Percentiles rank a stretch among this genome's conserved stretches.
Conservation (phyloP, 1,140 invertebrate species). For the Procambarus clarkii region DNA sequence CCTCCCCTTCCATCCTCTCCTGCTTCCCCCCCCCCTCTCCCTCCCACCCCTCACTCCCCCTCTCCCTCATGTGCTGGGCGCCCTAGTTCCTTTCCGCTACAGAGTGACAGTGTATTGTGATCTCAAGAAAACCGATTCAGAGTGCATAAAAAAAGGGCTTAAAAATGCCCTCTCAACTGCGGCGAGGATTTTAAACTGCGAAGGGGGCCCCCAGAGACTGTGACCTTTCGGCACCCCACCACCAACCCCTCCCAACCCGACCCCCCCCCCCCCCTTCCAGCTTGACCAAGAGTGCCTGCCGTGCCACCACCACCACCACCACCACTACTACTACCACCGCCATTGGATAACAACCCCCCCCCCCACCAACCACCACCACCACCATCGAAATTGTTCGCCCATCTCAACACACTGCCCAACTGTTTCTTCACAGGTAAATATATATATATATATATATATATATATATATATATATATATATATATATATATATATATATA, state of each 20-base stretch:
- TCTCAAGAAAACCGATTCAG: neutral
- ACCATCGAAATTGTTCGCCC: too few species aligned
- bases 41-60: neutral
- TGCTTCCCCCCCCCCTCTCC: neutral
- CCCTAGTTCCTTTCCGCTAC: neutral
- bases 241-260: too few species aligned
- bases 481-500: too few species aligned
- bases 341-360: too few species aligned
- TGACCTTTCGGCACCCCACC: neutral
- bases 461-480: too few species aligned
- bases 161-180: neutral
- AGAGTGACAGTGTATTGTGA: conserved; percentile 13
- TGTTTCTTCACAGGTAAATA: too few species aligned
- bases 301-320: too few species aligned
- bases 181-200: neutral
- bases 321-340: too few species aligned
- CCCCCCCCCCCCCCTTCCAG: too few species aligned
- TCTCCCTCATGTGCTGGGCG: neutral
- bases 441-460: too few species aligned
- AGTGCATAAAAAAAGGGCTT: neutral
- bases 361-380: too few species aligned
- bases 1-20: neutral
- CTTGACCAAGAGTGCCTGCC: neutral
- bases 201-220: neutral
- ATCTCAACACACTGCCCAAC: too few species aligned